phyloP scores from a whole-genome alignment of 2,888 invertebrate genomes.

The Hirtodrosophila confusa region DNA sequence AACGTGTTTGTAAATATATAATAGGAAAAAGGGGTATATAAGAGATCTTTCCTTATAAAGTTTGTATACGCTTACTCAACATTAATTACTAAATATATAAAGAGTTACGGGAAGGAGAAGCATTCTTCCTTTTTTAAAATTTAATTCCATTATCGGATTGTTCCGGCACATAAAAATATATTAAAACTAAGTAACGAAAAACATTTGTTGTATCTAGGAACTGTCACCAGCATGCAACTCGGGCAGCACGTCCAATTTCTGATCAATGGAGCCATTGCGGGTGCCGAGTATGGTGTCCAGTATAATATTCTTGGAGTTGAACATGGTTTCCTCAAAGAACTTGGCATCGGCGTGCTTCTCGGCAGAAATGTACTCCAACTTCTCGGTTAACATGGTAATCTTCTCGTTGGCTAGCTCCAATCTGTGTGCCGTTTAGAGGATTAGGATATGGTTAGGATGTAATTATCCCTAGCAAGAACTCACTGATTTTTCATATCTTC shows the following conservation, averaged over 20 bases:
- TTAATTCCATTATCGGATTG: slow-evolving; percentile 4
- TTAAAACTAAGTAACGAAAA: slow-evolving; percentile 32
- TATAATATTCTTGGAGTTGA: slow-evolving; percentile 79
- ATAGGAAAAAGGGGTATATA: no score
- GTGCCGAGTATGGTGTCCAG: slow-evolving; percentile 74
- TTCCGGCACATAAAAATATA: slow-evolving; percentile 23
- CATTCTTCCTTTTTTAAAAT: no score
- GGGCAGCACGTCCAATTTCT: not conserved
- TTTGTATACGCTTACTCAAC: no score
- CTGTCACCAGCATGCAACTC: slow-evolving; percentile 22
- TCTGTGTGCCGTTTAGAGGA: slow-evolving; percentile 43
- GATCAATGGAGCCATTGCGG: slow-evolving; percentile 8
- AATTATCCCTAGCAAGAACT: slow-evolving; percentile 12
- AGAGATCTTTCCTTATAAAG: no score
- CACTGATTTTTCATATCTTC: slow-evolving; percentile 81
- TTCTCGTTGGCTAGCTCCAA: slow-evolving; percentile 82
- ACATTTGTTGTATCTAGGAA: slow-evolving; percentile 10
- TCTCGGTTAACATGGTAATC: slow-evolving; percentile 80
- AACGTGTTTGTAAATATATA: not conserved
- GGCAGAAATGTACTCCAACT: slow-evolving; percentile 70
- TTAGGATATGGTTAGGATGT: not conserved
- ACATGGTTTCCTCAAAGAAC: slow-evolving; percentile 80
- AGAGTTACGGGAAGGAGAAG: no score
- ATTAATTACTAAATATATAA: no score
- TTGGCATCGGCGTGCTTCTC: slow-evolving; percentile 82